These are phyloP conservation scores for Casuarius casuarius DNA, from an alignment of 2,113 vertebrate species.

Conservation along the genomic window DNA sequence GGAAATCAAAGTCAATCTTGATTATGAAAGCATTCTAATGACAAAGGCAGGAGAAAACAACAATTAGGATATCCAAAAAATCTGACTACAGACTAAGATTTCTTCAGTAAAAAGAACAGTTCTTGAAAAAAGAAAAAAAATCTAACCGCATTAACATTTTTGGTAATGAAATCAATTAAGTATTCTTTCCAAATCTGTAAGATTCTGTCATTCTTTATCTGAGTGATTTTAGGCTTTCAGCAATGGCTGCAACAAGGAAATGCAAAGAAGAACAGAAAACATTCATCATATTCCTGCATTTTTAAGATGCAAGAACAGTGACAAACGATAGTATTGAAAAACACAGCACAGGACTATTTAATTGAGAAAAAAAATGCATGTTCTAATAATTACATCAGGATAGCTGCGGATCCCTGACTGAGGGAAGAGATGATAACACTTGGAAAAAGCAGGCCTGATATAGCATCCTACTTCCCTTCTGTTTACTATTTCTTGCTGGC, in stretches of 20 bases:
- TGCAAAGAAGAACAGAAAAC: neutral
- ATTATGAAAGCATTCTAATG: neutral
- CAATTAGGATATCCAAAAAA: neutral
- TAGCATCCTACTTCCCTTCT: neutral
- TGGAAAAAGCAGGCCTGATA: neutral
- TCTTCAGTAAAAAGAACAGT: too few species aligned
- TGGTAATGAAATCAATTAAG: neutral
- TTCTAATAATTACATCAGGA: neutral
- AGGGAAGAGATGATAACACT: accelerated
- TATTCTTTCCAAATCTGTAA: neutral
- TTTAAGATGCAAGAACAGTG: neutral
- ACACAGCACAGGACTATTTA: neutral
- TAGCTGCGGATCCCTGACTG: neutral
- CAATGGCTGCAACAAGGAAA: neutral
- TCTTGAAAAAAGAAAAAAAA: neutral
- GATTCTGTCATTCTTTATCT: too few species aligned
- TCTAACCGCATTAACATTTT: neutral
- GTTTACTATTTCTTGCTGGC: neutral
- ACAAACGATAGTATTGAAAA: neutral
- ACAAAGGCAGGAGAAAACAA: neutral
- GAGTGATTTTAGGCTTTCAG: neutral
- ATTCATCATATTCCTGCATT: neutral
- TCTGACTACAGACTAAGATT: neutral
- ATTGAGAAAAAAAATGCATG: neutral
- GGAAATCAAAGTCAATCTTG: neutral